phyloP scores from a whole-genome alignment of 92 coral and sea anemone species.

The Scolanthus callimorphus region DNA sequence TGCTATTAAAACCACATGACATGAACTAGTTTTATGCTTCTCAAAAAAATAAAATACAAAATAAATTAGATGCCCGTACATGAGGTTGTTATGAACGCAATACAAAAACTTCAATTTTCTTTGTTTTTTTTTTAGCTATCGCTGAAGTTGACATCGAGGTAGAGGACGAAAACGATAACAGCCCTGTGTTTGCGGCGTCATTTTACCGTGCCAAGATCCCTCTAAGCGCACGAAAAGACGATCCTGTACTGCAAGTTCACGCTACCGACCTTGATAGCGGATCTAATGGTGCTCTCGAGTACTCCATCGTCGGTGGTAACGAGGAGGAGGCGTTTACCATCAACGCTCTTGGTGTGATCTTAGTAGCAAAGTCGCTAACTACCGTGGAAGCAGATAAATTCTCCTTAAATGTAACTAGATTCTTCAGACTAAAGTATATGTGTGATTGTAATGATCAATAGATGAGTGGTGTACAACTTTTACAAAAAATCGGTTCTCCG shows the following conservation, averaged over 20 bases:
- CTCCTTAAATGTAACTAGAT: conserved; percentile 49
- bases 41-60: no score
- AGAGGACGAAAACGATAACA: conserved; percentile 54
- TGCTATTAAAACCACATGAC: no score
- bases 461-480: no score
- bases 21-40: no score
- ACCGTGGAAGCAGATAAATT: conserved; percentile 68
- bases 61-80: no score
- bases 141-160: conserved; percentile 56
- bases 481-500: no score
- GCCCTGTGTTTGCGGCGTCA: conserved; percentile 65
- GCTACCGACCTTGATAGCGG: conserved; percentile 81
- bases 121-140: conserved; percentile 35
- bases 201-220: conserved; percentile 63
- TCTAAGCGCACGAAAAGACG: conserved; percentile 42
- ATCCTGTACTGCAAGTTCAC: conserved; percentile 56
- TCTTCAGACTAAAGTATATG: conserved; percentile 22
- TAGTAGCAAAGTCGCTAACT: conserved; percentile 69
- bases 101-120: neutral
- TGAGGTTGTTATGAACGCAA: no score
- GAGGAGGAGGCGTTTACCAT: conserved; percentile 72
- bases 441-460: no score
- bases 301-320: conserved; percentile 54
- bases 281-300: conserved; percentile 56
- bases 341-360: conserved; percentile 68